Evolutionary conservation across 2,113 vertebrate genomes (phyloP).

Genomic region (Thunnus thynnus): DNA sequence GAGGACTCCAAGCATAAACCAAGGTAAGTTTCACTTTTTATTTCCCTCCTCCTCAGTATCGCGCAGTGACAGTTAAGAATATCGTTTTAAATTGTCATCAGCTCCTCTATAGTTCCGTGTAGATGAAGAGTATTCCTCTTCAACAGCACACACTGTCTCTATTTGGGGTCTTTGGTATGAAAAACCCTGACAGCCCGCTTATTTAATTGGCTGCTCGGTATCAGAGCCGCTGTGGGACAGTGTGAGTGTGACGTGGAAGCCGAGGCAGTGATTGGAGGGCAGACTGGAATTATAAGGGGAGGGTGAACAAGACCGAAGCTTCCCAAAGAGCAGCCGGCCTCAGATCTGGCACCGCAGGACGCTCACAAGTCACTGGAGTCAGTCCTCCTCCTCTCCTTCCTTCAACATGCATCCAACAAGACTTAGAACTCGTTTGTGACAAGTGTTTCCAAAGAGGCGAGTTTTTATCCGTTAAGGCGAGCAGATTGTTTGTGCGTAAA

Average conservation of each 20-base stretch:
- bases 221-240: conserved; percentile 57
- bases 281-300: conserved; percentile 74
- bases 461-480: neutral
- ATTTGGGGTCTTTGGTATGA: conserved; percentile 10
- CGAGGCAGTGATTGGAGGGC: conserved; percentile 79
- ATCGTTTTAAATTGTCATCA: no score
- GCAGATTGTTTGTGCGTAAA: conserved; percentile 2
- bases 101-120: neutral
- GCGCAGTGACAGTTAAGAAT: conserved; percentile 5
- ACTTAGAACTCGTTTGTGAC: conserved; percentile 33
- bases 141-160: neutral
- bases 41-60: neutral
- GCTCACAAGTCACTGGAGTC: conserved; percentile 32
- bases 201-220: conserved; percentile 73
- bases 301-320: conserved; percentile 56
- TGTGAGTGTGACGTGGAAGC: conserved; percentile 75
- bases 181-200: conserved; percentile 35
- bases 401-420: conserved; percentile 69
- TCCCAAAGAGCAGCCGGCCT: conserved; percentile 67
- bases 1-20: neutral
- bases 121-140: conserved; percentile 1
- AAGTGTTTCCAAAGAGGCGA: conserved; percentile 2
- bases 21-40: neutral
- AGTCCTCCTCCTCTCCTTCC: conserved; percentile 7
- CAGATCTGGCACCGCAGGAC: conserved; percentile 57